Base-by-base conservation (phyloP, 2,888 invertebrate species). In the Trachelus troglodyta region DNA sequence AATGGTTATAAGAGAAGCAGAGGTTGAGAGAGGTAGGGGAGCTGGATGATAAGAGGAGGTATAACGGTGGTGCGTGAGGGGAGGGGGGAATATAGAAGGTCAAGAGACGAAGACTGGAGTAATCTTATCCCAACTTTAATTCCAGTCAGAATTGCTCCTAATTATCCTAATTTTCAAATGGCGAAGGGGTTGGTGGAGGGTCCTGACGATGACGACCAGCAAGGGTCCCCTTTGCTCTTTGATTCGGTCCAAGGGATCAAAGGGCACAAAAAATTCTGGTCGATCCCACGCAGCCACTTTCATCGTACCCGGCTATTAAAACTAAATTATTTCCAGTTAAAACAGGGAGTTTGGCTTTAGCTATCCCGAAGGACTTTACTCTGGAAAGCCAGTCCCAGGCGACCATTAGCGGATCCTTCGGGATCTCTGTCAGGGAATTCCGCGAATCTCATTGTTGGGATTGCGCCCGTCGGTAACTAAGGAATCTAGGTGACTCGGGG, bases 41-140 rank as follows among this genome's bases (percentile, higher is more conserved):
- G 40, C 12, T 15, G 4, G 40, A 40, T 40, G 40, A 40, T 40
- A 40, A 40, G 40, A 40, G 40, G 15, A 15, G 15, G 40, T 40
- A 4, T 40, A 35, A 56, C 9, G 23, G 12, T 0, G 37, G 40
- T n/a, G 40, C 12, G 75, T n/a, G 56, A n/a, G 12, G 31, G 56
- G 31, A 33, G 34, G 76, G 73, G 34, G 73, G 71, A 69, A 12
- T 37, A 74, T 73, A 69, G 12, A 76, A 79, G 73, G 69, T 80
- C 40, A 73, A 73, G 76, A 77, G 71, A 76, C 69, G 73, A 79
- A 81, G 30, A 12, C 30, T 30, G 79, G 82, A 84, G 81, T 86
- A 86, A 86, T 86, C 84, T 83, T 79, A 86, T 82, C 79, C 81
- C 76, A 76, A 82, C 82, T 85, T 83, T 84, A 82, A 85, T 86